Base-by-base conservation (phyloP, 2,113 vertebrate species). In the Chaetodon trifascialis region DNA sequence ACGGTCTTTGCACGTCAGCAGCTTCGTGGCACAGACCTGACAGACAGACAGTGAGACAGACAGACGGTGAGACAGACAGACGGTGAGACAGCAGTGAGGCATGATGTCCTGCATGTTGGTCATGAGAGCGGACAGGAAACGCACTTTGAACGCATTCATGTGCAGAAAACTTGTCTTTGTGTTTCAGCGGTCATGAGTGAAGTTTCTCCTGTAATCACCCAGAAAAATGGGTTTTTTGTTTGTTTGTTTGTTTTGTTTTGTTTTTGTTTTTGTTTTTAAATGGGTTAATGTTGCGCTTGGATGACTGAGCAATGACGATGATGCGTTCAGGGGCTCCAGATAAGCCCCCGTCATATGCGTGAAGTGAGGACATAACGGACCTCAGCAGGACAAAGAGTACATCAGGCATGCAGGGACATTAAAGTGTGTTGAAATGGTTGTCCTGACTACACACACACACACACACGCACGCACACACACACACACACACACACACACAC, bases 181-280 rank as follows among this genome's bases (percentile, higher is more conserved):
- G 68, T 87, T 88, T 86, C 44, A 14, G 81, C 79, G 11, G 62
- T 76, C 89, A 90, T 87, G 86, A 56, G 73, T 87, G 73, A 92
- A 88, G 73, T 66, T 47, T 79, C 74, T 65, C 67, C 59, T 86
- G 80, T 86, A 91, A 91, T 89, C 76, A 82, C 58, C 10, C 7
- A 30, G 80, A 56, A 66, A 90, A 86, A 88, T 91, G 80, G 87
- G 91, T 91, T 93, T n/a, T n/a, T n/a, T n/a, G n/a, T n/a, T n/a
- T n/a, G n/a, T n/a, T n/a, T n/a, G n/a, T n/a, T n/a, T n/a, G n/a
- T n/a, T n/a, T n/a, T n/a, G n/a, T n/a, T n/a, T n/a, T n/a, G n/a
- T n/a, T n/a, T n/a, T n/a, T n/a, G n/a, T n/a, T n/a, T n/a, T n/a
- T n/a, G n/a, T n/a, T n/a, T n/a, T n/a, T n/a, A 90, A 86, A 88